Evolutionary conservation across 2,113 vertebrate species (phyloP).

Genomic region (Fregetta grallaria): DNA sequence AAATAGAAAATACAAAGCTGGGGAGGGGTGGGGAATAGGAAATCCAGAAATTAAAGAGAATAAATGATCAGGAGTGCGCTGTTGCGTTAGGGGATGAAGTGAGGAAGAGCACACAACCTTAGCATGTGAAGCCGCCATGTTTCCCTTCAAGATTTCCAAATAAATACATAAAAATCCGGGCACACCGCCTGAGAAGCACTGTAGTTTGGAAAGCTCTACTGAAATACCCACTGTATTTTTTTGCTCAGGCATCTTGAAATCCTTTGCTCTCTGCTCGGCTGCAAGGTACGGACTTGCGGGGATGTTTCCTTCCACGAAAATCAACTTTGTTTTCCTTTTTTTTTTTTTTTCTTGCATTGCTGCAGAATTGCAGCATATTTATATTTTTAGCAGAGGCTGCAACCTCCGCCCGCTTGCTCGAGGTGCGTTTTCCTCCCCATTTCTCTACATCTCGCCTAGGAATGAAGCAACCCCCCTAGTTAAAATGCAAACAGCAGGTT

Average conservation of each 20-base stretch:
- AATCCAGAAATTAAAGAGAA: background rate
- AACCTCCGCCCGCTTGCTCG: background rate
- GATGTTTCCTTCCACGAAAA: background rate
- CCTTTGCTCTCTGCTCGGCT: background rate
- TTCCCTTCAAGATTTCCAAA: background rate
- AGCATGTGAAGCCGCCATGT: background rate
- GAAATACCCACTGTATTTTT: background rate
- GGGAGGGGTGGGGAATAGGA: background rate
- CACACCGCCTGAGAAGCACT: background rate
- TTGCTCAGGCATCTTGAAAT: background rate
- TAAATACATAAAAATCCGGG: background rate
- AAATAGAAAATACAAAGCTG: background rate
- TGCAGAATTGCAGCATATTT: background rate
- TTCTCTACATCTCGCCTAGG: background rate
- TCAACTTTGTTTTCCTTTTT: background rate
- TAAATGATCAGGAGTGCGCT: background rate
- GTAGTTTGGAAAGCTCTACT: background rate
- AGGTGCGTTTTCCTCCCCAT: background rate
- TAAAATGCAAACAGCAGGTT: background rate
- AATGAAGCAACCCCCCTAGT: background rate
- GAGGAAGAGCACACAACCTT: background rate
- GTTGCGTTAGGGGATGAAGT: background rate
- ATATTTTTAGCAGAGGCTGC: background rate
- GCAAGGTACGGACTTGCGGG: background rate
- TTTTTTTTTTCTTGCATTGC: fast-evolving